Base-by-base conservation (phyloP, 2,797 vertebrate genomes). In the Gephyroberyx darwinii region DNA sequence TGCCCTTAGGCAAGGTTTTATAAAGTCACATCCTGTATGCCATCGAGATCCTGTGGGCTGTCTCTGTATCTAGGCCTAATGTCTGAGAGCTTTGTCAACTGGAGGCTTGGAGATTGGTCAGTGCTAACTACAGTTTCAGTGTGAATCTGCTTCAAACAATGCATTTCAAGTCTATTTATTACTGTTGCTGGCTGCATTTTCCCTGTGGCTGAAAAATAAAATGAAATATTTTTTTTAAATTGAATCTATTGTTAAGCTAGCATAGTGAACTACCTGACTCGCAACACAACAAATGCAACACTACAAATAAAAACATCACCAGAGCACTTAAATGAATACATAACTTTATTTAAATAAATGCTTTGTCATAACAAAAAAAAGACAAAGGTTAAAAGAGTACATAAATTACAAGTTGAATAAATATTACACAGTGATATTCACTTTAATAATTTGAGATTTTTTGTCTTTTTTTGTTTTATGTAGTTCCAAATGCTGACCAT, bases 281-380 rank as follows among this genome's bases (percentile, higher is more conserved):
- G 14, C 6, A 48, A 64, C 17, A 9, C 31, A 37, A 64, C 20
- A 68, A 48, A 59, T 3, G 16, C 54, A 71, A 45, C 8, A 20
- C 8, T 31, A 51, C 31, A 64, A 75, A 79, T 88, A 58, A 58
- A 78, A 74, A 68, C 62, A 35, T 73, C 58, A 66, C 37, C 67
- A 76, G 65, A 74, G 19, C 60, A 60, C 37, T 86, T 94, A 96
- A 96, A 96, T 95, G 97, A 96, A 97, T 96, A 96, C 96, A 97
- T 96, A 97, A 96, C 96, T 99, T 99, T 99, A 99, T 99, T 95
- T 99, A 99, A 99, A 99, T 98, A 98, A 99, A 97, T 98, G 97
- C 96, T 98, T 98, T 97, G 96, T 96, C 96, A 97, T 92, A 96
- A 97, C 96, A 98, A 95, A 97, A 92, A 92, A 93, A 96, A 95